Evolutionary conservation across 2,113 vertebrate species (phyloP).

Genomic region (Erythrolamprus reginae): DNA sequence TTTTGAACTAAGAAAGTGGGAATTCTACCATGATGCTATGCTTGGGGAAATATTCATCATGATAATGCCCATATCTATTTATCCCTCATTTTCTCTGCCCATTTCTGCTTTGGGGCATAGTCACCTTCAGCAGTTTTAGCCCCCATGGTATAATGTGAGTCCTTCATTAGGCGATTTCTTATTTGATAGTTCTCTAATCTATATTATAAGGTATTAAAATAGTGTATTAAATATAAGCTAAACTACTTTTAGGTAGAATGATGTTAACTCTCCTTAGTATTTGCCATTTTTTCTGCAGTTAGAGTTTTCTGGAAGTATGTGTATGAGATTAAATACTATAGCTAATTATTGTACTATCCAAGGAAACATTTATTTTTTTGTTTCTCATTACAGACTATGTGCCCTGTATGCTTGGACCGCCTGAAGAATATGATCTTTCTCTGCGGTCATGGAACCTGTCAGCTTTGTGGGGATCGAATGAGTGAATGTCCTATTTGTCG

Average conservation of each 20-base stretch:
- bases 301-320: not conserved
- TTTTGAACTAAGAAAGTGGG: not conserved
- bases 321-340: not conserved
- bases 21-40: not conserved
- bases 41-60: not conserved
- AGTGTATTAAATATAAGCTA: not conserved
- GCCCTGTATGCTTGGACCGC: constrained; percentile 96
- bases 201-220: not conserved
- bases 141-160: not conserved
- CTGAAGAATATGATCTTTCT: constrained; percentile 99
- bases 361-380: constrained; percentile 10
- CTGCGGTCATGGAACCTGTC: constrained; percentile 96
- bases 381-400: constrained; percentile 88
- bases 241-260: not conserved
- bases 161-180: not conserved
- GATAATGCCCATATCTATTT: not conserved
- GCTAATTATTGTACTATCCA: not conserved
- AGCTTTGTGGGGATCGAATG: constrained; percentile 97
- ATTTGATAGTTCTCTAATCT: not conserved
- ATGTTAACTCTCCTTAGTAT: not conserved
- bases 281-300: not conserved
- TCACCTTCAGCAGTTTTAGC: not conserved
- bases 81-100: not conserved
- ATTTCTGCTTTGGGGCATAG: not conserved
- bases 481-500: constrained; percentile 99